phyloP scores from a whole-genome alignment of 1,140 invertebrate genomes.

The Leucophenga varia region DNA sequence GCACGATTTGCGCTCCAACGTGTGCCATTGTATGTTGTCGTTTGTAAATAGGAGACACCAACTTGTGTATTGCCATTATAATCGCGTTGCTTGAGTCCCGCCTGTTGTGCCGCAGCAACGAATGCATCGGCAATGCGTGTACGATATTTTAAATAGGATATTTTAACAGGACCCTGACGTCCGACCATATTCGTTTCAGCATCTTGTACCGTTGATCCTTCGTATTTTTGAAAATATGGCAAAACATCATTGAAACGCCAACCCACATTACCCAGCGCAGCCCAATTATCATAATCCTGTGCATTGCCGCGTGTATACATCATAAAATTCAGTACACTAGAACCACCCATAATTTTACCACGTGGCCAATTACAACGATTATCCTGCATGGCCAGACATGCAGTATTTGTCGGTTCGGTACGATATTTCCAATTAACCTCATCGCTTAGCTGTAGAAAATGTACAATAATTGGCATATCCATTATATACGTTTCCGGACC shows the following conservation, averaged over 20 bases:
- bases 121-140: constrained; percentile 67
- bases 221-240: constrained; percentile 79
- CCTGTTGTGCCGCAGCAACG: constrained; percentile 65
- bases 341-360: constrained; percentile 81
- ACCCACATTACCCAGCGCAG: constrained; percentile 69
- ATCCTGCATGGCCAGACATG: constrained; percentile 57
- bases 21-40: constrained; percentile 68
- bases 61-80: constrained; percentile 68
- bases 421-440: constrained; percentile 70
- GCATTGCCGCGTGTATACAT: constrained; percentile 78
- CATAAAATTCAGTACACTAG: constrained; percentile 87
- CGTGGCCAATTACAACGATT: constrained; percentile 70
- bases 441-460: constrained; percentile 63
- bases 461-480: constrained; percentile 68
- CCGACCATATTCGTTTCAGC: constrained; percentile 60
- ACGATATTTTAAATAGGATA: constrained; percentile 59
- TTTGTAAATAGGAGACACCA: constrained; percentile 66
- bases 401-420: constrained; percentile 62
- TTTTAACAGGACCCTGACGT: constrained; percentile 59
- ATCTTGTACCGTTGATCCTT: constrained; percentile 64
- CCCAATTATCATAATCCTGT: constrained; percentile 76
- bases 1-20: constrained; percentile 73
- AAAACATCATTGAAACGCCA: constrained; percentile 81
- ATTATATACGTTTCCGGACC: constrained; percentile 64
- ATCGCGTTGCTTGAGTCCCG: constrained; percentile 68